phyloP scores from a whole-genome alignment of 2,797 vertebrate genomes.

The Alauda arvensis region DNA sequence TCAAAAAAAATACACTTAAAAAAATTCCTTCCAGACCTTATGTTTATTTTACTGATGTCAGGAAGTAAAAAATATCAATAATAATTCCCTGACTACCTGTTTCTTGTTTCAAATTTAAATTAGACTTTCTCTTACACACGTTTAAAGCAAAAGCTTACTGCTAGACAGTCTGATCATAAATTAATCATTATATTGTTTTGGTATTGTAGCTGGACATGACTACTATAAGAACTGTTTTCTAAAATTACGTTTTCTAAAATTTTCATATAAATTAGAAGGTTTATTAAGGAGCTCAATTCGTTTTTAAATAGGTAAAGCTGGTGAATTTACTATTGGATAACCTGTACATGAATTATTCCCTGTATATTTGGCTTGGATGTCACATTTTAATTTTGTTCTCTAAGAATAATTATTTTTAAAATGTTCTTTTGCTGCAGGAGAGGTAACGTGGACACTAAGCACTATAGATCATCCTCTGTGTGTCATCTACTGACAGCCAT shows the following conservation, averaged over 20 bases:
- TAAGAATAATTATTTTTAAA: neutral
- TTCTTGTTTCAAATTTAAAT: neutral
- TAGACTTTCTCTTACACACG: neutral
- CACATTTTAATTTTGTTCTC: neutral
- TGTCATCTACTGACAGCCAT: neutral
- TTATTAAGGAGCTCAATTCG: neutral
- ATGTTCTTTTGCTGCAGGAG: neutral
- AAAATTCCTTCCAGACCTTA: neutral
- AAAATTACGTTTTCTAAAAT: neutral
- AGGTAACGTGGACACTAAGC: neutral
- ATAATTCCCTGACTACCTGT: neutral
- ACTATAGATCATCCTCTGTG: neutral
- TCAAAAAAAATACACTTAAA: neutral
- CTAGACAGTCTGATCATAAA: neutral
- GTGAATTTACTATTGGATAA: neutral
- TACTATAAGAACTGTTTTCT: neutral
- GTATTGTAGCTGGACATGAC: conserved; percentile 1
- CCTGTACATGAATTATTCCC: neutral
- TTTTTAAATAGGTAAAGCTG: neutral
- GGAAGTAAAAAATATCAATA: neutral
- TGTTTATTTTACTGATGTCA: neutral
- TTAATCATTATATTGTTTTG: conserved; percentile 23
- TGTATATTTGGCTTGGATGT: neutral
- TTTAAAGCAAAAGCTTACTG: neutral
- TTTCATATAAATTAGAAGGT: neutral